A percentile compares a stretch with the other conserved stretches of the same genome.
Conservation (phyloP, 2,797 vertebrate species). For the Podarcis lilfordi region DNA sequence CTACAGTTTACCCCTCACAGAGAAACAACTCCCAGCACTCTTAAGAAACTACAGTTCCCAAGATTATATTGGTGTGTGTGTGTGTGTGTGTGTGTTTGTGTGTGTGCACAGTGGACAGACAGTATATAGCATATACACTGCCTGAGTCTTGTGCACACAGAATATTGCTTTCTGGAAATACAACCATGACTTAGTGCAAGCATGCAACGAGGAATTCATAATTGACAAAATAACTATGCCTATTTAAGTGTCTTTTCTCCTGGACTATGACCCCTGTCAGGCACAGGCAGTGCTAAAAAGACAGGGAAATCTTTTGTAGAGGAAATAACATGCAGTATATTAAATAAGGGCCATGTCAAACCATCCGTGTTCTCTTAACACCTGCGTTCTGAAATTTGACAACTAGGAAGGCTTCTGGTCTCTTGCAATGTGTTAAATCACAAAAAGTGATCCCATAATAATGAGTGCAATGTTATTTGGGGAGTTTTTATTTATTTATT, state of each 20-base stretch:
- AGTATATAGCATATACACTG: too few relatives aligned
- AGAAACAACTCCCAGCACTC: too few relatives aligned
- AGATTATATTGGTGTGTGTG: too few relatives aligned
- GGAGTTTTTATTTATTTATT: conserved; percentile 33
- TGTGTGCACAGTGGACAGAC: too few relatives aligned
- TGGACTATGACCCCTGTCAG: not conserved
- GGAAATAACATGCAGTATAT: conserved; percentile 13
- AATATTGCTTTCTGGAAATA: conserved; percentile 11
- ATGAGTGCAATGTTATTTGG: not conserved
- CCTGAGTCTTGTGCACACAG: conserved; percentile 1
- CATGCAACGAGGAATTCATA: not conserved
- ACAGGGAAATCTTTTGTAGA: conserved; percentile 3
- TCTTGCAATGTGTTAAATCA: conserved; percentile 17
- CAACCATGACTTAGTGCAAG: not conserved
- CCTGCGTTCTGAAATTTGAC: conserved; percentile 5
- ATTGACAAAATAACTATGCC: rapidly evolving
- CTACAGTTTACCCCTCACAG: too few relatives aligned
- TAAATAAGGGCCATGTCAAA: not conserved
- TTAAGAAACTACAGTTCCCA: too few relatives aligned
- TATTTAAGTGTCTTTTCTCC: not conserved
- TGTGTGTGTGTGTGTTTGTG: too few relatives aligned
- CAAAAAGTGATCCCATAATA: conserved; percentile 22
- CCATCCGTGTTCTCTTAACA: not conserved
- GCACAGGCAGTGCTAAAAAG: not conserved
- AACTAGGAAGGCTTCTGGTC: conserved; percentile 12